Conservation (phyloP, 2,113 vertebrate genomes). For the Toxostoma redivivum region DNA sequence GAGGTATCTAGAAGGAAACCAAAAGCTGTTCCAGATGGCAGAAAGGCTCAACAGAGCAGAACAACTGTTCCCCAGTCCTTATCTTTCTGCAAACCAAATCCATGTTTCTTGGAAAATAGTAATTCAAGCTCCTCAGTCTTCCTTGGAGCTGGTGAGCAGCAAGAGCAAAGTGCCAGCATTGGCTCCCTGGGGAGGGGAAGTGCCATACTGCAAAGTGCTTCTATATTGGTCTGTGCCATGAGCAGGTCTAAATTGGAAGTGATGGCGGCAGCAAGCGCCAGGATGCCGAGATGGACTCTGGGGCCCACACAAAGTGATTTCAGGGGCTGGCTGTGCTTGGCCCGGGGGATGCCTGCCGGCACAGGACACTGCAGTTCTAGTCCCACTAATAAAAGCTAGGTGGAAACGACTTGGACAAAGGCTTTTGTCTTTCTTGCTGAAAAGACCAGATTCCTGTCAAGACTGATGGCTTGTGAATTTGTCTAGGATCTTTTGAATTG, state of each 20-base stretch:
- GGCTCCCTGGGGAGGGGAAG: neutral
- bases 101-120: slow-evolving; percentile 11
- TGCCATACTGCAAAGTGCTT: neutral
- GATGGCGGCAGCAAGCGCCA: neutral
- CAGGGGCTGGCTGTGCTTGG: neutral
- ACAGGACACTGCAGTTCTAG: neutral
- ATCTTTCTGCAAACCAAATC: slow-evolving; percentile 30
- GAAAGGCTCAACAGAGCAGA: neutral
- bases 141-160: neutral
- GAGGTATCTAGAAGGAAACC: neutral
- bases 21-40: slow-evolving; percentile 18
- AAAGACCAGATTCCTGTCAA: neutral
- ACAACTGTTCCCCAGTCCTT: neutral
- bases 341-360: neutral
- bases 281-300: neutral
- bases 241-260: neutral
- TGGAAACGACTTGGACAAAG: neutral
- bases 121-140: neutral
- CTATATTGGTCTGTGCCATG: neutral
- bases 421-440: neutral
- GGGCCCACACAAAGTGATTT: neutral
- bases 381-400: neutral
- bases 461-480: neutral
- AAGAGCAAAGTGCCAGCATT: accelerated
- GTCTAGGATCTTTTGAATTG: neutral